These are phyloP conservation scores for Argynnis bischoffii DNA, from an alignment of 2,888 invertebrate genomes.

Conservation along the genomic window DNA sequence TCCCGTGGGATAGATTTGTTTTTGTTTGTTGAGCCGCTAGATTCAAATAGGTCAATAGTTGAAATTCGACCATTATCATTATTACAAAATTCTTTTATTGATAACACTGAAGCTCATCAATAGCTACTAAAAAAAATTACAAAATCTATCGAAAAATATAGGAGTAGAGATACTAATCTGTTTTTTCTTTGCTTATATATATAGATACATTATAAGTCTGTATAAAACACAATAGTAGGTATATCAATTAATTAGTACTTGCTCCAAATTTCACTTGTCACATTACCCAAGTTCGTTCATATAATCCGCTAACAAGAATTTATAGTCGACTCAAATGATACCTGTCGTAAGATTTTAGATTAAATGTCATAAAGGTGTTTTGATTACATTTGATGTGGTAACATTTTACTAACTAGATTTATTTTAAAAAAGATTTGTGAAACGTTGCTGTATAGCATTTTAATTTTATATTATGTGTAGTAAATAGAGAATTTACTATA, in stretches of 20 bases:
- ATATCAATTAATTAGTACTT: slow-evolving; percentile 18
- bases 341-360: slow-evolving; percentile 12
- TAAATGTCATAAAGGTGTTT: slow-evolving; percentile 17
- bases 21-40: too few species aligned
- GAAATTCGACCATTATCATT: too few species aligned
- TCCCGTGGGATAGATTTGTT: too few species aligned
- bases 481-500: too few species aligned
- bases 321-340: slow-evolving; percentile 19
- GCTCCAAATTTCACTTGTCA: slow-evolving; percentile 30
- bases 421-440: background rate
- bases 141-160: too few species aligned
- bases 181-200: background rate
- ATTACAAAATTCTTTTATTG: too few species aligned
- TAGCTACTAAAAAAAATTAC: too few species aligned
- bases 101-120: too few species aligned
- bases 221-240: background rate
- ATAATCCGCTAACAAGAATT: slow-evolving; percentile 26
- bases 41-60: too few species aligned
- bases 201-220: background rate
- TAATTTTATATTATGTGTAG: too few species aligned
- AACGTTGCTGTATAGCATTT: too few species aligned
- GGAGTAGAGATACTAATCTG: too few species aligned
- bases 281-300: slow-evolving; percentile 14
- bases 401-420: background rate
- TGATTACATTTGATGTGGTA: slow-evolving; percentile 18